Evolutionary conservation across 2,113 vertebrate genomes (phyloP).

Genomic region (Nanger granti): DNA sequence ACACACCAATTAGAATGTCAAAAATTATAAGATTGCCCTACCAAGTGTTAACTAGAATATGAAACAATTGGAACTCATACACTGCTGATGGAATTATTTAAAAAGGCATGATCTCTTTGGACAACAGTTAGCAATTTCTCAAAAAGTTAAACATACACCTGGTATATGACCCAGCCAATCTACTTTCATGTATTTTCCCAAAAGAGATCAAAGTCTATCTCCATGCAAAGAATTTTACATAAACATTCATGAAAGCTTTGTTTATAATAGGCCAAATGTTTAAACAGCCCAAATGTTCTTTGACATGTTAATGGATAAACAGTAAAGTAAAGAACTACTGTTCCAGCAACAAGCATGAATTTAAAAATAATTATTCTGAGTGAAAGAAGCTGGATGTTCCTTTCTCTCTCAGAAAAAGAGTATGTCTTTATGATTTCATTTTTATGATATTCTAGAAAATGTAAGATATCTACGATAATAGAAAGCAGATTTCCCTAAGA

Average conservation of each 20-base stretch:
- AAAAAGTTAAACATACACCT: not conserved
- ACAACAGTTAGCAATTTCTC: not conserved
- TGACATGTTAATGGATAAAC: not conserved
- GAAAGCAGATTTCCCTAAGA: not conserved
- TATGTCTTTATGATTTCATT: not conserved
- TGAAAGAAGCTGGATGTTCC: not conserved
- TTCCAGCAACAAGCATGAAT: not conserved
- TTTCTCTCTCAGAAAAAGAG: not conserved
- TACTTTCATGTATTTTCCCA: not conserved
- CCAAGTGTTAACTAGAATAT: not conserved
- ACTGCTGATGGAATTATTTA: not conserved
- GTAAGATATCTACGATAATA: not conserved
- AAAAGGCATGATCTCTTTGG: not conserved
- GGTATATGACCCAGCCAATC: not conserved
- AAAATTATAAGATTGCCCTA: not conserved
- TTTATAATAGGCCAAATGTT: not conserved
- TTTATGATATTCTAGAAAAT: not conserved
- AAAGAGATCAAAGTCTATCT: not conserved
- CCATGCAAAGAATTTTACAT: not conserved
- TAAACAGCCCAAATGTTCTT: not conserved
- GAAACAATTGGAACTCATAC: not conserved
- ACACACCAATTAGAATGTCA: not conserved
- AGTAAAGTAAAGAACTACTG: not conserved
- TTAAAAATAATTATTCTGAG: not conserved
- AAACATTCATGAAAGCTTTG: not conserved